Percentiles rank a stretch among this genome's conserved stretches.
Evolutionary conservation across 2,797 vertebrate genomes (phyloP).

Genomic region (Leucoraja ocellata): DNA sequence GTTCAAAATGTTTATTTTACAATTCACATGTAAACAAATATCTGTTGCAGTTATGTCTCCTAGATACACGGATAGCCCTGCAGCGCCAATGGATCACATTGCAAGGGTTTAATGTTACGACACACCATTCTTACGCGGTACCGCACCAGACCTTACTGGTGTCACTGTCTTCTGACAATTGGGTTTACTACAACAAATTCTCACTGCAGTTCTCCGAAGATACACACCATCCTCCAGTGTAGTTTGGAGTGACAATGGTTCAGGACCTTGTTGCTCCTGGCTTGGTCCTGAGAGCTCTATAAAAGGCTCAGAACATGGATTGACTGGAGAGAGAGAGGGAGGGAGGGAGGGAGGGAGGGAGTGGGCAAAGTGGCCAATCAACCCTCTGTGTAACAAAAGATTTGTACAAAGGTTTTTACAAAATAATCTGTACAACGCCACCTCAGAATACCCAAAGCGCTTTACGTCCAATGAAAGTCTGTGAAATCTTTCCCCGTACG

Average conservation of each 20-base stretch:
- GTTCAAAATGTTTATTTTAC: constrained; percentile 32
- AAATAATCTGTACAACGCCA: background rate
- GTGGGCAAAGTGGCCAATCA: background rate
- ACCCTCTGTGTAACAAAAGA: background rate
- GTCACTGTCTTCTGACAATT: background rate
- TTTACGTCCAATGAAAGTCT: background rate
- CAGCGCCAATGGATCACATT: background rate
- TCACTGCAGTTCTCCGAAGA: background rate
- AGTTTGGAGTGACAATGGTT: background rate
- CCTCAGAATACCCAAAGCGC: background rate
- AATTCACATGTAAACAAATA: constrained; percentile 26
- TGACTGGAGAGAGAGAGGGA: background rate
- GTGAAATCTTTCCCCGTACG: too few species aligned
- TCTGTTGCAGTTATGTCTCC: constrained; percentile 23
- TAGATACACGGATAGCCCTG: background rate
- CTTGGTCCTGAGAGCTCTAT: background rate
- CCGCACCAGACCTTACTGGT: background rate
- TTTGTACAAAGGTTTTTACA: background rate
- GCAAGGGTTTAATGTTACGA: background rate
- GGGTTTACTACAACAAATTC: background rate
- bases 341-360: too few species aligned
- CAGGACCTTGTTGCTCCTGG: background rate
- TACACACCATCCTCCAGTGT: background rate
- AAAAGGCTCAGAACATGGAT: background rate
- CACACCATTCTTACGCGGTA: background rate